A percentile compares a stretch with the other conserved stretches of the same genome.
Evolutionary conservation across 2,888 invertebrate genomes (phyloP).

Genomic region (Pomacea canaliculata): DNA sequence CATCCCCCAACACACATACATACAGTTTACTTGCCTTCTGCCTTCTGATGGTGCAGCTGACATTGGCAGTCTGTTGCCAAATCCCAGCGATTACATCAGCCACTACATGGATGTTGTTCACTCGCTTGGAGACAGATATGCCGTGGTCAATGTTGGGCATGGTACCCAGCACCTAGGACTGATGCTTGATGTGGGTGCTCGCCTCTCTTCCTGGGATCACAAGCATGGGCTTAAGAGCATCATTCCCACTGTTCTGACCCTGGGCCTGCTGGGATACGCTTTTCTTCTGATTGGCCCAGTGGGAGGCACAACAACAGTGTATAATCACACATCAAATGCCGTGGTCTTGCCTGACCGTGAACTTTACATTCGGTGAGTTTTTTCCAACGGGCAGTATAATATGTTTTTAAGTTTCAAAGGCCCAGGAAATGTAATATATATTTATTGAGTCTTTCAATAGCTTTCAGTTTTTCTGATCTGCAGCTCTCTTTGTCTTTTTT

Average conservation of each 20-base stretch:
- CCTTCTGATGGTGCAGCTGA: slow-evolving; percentile 84
- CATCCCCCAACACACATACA: too few relatives aligned
- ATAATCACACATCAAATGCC: slow-evolving; percentile 16
- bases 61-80: slow-evolving; percentile 13
- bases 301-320: slow-evolving; percentile 78
- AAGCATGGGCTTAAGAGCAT: slow-evolving; percentile 82
- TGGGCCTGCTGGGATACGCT: slow-evolving; percentile 84
- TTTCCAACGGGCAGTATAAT: too few relatives aligned
- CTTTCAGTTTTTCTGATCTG: too few relatives aligned
- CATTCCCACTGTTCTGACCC: slow-evolving; percentile 81
- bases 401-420: too few relatives aligned
- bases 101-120: slow-evolving; percentile 46
- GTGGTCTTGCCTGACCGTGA: slow-evolving; percentile 61
- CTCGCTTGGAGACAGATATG: slow-evolving; percentile 74
- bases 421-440: too few relatives aligned
- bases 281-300: slow-evolving; percentile 94
- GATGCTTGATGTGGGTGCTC: slow-evolving; percentile 85
- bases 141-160: slow-evolving; percentile 87
- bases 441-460: too few relatives aligned
- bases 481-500: too few relatives aligned
- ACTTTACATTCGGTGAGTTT: slow-evolving; percentile 76
- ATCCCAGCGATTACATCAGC: slow-evolving; percentile 31
- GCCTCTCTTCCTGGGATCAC: slow-evolving; percentile 87
- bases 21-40: too few relatives aligned
- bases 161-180: slow-evolving; percentile 85